phyloP scores from a whole-genome alignment of 1,140 invertebrate species.

The Drosophila repletoides region DNA sequence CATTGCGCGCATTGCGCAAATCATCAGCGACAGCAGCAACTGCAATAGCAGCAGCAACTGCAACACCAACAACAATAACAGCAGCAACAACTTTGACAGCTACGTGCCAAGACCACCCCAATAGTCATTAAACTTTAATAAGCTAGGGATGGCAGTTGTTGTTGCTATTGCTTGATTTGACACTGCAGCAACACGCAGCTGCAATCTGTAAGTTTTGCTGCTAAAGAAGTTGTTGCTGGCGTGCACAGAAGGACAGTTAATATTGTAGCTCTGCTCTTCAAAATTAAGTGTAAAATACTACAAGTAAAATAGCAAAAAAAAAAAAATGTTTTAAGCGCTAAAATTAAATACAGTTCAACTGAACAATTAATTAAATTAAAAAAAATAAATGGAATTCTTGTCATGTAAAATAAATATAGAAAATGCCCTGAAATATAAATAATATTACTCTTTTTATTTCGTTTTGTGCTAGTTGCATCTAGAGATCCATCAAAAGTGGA shows the following conservation, averaged over 20 bases:
- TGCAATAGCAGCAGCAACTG: conserved; percentile 12
- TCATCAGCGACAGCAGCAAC: conserved; percentile 41
- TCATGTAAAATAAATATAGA: not conserved
- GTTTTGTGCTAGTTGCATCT: not conserved
- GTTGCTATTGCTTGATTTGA: conserved; percentile 36
- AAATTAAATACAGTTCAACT: not conserved
- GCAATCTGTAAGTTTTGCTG: conserved; percentile 9
- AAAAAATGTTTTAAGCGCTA: not conserved
- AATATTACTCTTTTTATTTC: not conserved
- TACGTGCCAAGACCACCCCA: conserved; percentile 65
- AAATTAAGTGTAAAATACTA: too few relatives aligned
- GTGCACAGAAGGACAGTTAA: not conserved
- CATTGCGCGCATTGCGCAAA: conserved; percentile 54
- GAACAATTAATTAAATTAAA: not conserved
- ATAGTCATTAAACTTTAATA: conserved; percentile 68
- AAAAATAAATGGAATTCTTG: not conserved
- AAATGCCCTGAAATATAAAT: not conserved
- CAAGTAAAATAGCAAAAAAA: too few relatives aligned
- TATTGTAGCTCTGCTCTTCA: too few relatives aligned
- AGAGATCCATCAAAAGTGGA: conserved; percentile 44
- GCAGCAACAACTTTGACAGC: conserved; percentile 38
- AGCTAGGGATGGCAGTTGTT: conserved; percentile 52
- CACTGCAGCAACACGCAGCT: conserved; percentile 35
- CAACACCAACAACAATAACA: conserved; percentile 12
- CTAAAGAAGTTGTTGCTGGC: conserved; percentile 8